phyloP scores from a whole-genome alignment of 2,797 vertebrate genomes.

The Ataeniobius toweri region DNA sequence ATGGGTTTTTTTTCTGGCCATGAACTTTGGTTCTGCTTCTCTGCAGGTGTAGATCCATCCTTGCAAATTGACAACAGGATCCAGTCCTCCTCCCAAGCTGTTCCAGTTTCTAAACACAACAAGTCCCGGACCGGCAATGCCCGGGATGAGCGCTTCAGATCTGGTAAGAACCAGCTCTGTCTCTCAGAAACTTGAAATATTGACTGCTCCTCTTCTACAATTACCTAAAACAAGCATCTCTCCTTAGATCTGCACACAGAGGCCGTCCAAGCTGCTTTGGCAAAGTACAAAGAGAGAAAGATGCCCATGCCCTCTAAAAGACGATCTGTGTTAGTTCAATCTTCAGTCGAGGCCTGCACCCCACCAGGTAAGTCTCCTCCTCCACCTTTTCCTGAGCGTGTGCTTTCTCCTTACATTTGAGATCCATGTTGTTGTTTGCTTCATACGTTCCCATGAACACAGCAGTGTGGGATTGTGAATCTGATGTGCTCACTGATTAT shows the following conservation, averaged over 20 bases:
- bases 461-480: conserved; percentile 41
- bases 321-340: conserved; percentile 90
- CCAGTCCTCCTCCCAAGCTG: conserved; percentile 80
- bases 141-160: conserved; percentile 94
- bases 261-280: conserved; percentile 95
- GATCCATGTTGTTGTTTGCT: conserved; percentile 16
- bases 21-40: conserved; percentile 24
- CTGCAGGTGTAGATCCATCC: conserved; percentile 90
- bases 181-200: conserved; percentile 13
- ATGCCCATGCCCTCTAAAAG: conserved; percentile 98
- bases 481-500: conserved; percentile 40
- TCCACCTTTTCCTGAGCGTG: conserved; percentile 3
- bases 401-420: conserved; percentile 4
- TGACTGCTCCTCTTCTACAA: conserved; percentile 4
- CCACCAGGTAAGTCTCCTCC: conserved; percentile 87
- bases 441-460: conserved; percentile 39
- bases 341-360: conserved; percentile 91
- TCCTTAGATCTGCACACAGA: conserved; percentile 92
- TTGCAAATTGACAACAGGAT: conserved; percentile 87
- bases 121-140: conserved; percentile 86
- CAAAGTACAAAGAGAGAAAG: conserved; percentile 94
- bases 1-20: not conserved
- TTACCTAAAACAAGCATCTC: conserved; percentile 31
- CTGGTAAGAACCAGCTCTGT: conserved; percentile 80
- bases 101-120: conserved; percentile 80